phyloP scores from a whole-genome alignment of 2,888 invertebrate genomes.

The Portevinia maculata region DNA sequence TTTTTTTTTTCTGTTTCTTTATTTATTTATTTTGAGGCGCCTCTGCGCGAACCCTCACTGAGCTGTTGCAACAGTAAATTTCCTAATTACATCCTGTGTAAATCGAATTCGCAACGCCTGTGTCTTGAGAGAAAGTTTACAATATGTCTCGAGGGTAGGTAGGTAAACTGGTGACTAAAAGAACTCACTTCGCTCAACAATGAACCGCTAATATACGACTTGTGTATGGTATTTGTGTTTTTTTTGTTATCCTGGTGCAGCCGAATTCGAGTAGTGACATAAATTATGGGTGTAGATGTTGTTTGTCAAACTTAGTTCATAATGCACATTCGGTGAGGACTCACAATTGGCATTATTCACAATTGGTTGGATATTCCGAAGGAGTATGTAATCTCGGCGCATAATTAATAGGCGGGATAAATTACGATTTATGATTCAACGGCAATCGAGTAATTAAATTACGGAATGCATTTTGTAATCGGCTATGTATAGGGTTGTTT shows the following conservation, averaged over 20 bases:
- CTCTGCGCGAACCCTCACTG: conserved; percentile 36
- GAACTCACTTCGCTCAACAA: conserved; percentile 34
- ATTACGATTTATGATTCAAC: conserved; percentile 62
- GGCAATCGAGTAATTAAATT: conserved; percentile 59
- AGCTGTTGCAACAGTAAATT: conserved; percentile 63
- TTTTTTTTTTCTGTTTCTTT: conserved; percentile 15
- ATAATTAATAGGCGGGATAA: conserved; percentile 68
- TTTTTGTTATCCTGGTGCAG: conserved; percentile 39
- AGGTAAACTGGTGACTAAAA: conserved; percentile 12
- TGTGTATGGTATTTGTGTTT: conserved; percentile 34
- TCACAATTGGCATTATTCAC: conserved; percentile 48
- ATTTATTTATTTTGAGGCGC: conserved; percentile 43
- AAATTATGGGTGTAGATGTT: conserved; percentile 65
- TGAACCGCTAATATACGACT: conserved; percentile 52
- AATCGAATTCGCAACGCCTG: conserved; percentile 67
- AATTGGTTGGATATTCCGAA: conserved; percentile 29
- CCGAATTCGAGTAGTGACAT: conserved; percentile 19
- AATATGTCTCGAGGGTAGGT: conserved; percentile 11
- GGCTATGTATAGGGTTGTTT: conserved; percentile 23
- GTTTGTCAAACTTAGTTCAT: conserved; percentile 30
- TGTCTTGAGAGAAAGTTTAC: conserved; percentile 42
- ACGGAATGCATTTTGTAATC: conserved; percentile 32
- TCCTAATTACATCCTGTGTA: conserved; percentile 70
- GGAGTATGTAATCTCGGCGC: conserved; percentile 46
- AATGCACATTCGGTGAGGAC: conserved; percentile 5